Evolutionary conservation across 1,140 invertebrate species (phyloP).

Genomic region (Nymphalis io): DNA sequence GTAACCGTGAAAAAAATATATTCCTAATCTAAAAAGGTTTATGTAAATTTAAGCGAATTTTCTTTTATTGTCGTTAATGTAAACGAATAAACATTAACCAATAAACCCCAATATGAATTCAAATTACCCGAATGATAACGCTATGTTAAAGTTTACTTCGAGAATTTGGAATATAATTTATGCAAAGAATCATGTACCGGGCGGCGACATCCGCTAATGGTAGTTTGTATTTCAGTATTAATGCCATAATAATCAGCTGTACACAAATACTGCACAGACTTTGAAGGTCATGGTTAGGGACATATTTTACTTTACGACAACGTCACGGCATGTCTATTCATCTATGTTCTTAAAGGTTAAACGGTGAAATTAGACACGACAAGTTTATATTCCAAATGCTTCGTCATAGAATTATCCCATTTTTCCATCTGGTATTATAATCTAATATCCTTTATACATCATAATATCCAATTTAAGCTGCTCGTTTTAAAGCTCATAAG

Average conservation of each 20-base stretch:
- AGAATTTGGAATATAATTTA: conserved; percentile 60
- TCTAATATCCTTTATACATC: too few species aligned
- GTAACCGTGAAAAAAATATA: too few species aligned
- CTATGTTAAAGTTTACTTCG: conserved; percentile 45
- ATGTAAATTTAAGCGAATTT: conserved; percentile 21
- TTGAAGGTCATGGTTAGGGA: conserved; percentile 61
- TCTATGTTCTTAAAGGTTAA: neutral
- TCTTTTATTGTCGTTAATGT: conserved; percentile 4
- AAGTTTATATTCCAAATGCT: neutral
- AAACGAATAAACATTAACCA: conserved; percentile 32
- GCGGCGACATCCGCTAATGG: conserved; percentile 60
- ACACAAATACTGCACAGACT: conserved; percentile 51
- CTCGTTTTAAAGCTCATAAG: too few species aligned
- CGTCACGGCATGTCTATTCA: neutral
- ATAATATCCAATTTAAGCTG: too few species aligned
- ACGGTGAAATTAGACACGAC: neutral
- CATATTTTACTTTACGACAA: conserved; percentile 8
- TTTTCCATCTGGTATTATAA: too few species aligned
- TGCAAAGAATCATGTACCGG: conserved; percentile 70
- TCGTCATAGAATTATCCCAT: too few species aligned
- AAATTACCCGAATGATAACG: conserved; percentile 45
- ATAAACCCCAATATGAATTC: conserved; percentile 44
- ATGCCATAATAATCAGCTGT: conserved; percentile 66
- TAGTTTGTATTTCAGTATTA: conserved; percentile 62
- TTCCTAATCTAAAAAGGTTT: neutral